These are phyloP conservation scores for Phasianus colchicus DNA, from an alignment of 2,113 vertebrate species.

Conservation along the genomic window DNA sequence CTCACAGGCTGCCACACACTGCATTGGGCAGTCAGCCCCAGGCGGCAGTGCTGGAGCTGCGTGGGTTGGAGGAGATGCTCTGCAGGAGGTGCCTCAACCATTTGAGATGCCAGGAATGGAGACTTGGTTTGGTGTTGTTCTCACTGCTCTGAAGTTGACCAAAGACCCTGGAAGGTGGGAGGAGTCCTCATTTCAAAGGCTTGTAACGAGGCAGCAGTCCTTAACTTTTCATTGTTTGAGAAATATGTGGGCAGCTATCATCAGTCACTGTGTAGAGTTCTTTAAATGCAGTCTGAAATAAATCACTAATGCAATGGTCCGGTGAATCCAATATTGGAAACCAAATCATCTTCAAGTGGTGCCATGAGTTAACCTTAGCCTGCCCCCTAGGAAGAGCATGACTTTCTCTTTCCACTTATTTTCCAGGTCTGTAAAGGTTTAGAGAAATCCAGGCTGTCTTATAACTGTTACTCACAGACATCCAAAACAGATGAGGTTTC, in stretches of 20 bases:
- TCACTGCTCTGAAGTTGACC: not conserved
- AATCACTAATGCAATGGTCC: not conserved
- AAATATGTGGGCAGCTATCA: not conserved
- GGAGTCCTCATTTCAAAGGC: not conserved
- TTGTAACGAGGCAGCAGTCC: not conserved
- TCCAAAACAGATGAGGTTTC: not conserved
- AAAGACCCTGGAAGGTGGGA: not conserved
- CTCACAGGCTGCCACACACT: not conserved
- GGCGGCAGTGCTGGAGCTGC: not conserved
- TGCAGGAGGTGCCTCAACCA: not conserved
- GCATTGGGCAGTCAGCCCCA: not conserved
- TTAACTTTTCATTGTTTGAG: rapidly evolving
- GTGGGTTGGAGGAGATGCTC: not conserved
- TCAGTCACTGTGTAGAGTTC: not conserved
- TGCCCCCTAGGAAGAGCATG: not conserved
- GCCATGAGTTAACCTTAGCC: not conserved
- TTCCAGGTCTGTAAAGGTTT: not conserved
- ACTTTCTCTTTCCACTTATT: not conserved
- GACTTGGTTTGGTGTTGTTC: not conserved
- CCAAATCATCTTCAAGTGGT: not conserved
- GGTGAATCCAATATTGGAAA: not conserved
- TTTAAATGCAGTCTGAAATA: not conserved
- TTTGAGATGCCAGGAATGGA: rapidly evolving
- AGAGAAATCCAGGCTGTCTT: not conserved
- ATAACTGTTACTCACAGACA: not conserved